These are phyloP conservation scores for Scomber colias DNA, from an alignment of 2,113 vertebrate species.

Conservation along the genomic window DNA sequence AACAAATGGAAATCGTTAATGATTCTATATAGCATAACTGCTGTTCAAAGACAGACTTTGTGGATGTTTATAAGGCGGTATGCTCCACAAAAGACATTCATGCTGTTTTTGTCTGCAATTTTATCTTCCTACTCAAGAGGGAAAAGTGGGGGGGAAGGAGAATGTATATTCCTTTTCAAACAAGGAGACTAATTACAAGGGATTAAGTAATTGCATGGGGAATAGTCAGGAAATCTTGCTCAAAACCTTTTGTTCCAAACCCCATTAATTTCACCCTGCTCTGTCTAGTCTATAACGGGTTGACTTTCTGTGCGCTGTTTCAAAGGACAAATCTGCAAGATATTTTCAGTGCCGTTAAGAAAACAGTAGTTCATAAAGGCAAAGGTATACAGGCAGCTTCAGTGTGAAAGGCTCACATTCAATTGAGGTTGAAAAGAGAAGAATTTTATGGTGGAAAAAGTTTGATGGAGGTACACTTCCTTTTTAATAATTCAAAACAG, in stretches of 20 bases:
- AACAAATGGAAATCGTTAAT: slow-evolving; percentile 61
- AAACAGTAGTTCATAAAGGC: slow-evolving; percentile 28
- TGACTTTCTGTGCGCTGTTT: slow-evolving; percentile 40
- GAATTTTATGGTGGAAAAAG: slow-evolving; percentile 25
- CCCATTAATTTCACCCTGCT: slow-evolving; percentile 61
- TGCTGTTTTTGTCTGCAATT: slow-evolving; percentile 50
- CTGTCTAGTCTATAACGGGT: slow-evolving; percentile 34
- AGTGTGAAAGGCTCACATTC: slow-evolving; percentile 34
- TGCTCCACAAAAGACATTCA: slow-evolving; percentile 47
- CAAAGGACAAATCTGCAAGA: slow-evolving; percentile 53
- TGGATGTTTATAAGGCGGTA: slow-evolving; percentile 49
- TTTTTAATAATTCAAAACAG: slow-evolving; percentile 43
- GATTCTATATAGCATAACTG: slow-evolving; percentile 35
- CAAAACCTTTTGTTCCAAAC: slow-evolving; percentile 73
- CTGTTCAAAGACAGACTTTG: slow-evolving; percentile 31
- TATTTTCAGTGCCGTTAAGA: slow-evolving; percentile 38
- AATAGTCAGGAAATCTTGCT: slow-evolving; percentile 68
- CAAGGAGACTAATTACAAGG: slow-evolving; percentile 74
- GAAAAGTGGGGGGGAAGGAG: slow-evolving; percentile 35
- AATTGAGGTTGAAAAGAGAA: slow-evolving; percentile 25
- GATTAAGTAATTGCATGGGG: slow-evolving; percentile 72
- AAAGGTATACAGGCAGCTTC: slow-evolving; percentile 4
- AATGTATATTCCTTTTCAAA: slow-evolving; percentile 67
- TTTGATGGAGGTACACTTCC: slow-evolving; percentile 34
- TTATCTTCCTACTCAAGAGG: slow-evolving; percentile 45